These are phyloP conservation scores for Zingel zingel DNA, from an alignment of 2,113 vertebrate genomes.

Conservation along the genomic window DNA sequence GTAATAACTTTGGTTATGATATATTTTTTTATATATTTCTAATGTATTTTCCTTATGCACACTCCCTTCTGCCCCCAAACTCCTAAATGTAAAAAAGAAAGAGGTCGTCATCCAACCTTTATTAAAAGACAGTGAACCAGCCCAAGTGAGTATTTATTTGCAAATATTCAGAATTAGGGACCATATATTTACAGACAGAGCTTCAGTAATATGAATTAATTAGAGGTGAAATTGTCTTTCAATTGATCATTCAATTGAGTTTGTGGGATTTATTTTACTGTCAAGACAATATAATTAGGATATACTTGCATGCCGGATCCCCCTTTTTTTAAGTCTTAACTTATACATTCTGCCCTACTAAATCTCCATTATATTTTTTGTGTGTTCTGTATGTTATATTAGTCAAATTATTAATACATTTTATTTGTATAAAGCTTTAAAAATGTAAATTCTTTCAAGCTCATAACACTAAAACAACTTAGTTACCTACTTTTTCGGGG, in stretches of 20 bases:
- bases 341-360: neutral
- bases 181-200: neutral
- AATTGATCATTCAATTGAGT: neutral
- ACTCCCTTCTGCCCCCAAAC: constrained; percentile 53
- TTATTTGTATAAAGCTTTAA: no score
- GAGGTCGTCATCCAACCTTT: constrained; percentile 68
- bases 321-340: neutral
- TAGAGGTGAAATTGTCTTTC: neutral
- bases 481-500: neutral
- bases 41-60: constrained; percentile 67
- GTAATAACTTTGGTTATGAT: constrained; percentile 69
- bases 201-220: neutral
- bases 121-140: constrained; percentile 83
- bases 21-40: constrained; percentile 74
- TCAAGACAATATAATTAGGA: neutral
- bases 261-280: neutral
- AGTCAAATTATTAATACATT: no score
- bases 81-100: constrained; percentile 67
- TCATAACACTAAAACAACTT: neutral
- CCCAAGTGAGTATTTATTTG: constrained; percentile 35
- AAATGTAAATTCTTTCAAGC: neutral
- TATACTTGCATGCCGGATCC: neutral
- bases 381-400: no score
- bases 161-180: neutral
- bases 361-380: neutral